Evolutionary conservation across 1,140 invertebrate genomes (phyloP), one percentile per base, ranked within the genome.

Genomic region (Nasonia giraulti): DNA sequence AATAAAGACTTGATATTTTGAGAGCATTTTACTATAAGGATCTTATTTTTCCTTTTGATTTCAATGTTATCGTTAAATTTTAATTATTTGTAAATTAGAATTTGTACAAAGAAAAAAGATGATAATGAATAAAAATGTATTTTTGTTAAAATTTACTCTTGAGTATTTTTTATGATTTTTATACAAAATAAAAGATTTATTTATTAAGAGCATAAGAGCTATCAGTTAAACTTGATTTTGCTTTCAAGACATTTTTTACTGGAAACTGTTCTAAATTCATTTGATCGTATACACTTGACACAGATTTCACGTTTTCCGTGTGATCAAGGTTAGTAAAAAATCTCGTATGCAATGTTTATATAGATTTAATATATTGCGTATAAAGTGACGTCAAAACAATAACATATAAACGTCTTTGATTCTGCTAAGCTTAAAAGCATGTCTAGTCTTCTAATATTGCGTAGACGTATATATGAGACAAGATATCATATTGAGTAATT

Each of bases 1-100:
- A 80, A 84, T 86, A 80, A 85, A 75, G 12, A 74, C 31, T 84
- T 79, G 50, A 33, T 80, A 62, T 80, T 80, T 40, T 66, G 50
- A 62, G 20, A 62, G 7, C 0, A 62, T 20, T 62, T 62, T 62
- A 20, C 55, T 62, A n/a, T 8, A 62, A 62, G 55, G 27, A 27
- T 27, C 27, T 27, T 27, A 27, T 55, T 23, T 66, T 33, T 62
- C 1, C 17, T 20, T 78, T 33, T 78, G 12, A 50, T 23, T 20
- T n/a, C 1, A 8, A 44, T n/a, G n/a, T 50, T 50, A 76, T 37
- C 44, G 47, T 76, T 76, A 7, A 50, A 69, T 47, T 50, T 76
- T 23, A 23, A 7, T 47, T 20, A 20, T n/a, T 55, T 14, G 50
- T 55, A 55, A 17, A 55, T 55, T 14, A 55, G 17, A 55, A 55